These are phyloP conservation scores for Desoria tigrina DNA, from an alignment of 2,888 invertebrate species.

Conservation along the genomic window DNA sequence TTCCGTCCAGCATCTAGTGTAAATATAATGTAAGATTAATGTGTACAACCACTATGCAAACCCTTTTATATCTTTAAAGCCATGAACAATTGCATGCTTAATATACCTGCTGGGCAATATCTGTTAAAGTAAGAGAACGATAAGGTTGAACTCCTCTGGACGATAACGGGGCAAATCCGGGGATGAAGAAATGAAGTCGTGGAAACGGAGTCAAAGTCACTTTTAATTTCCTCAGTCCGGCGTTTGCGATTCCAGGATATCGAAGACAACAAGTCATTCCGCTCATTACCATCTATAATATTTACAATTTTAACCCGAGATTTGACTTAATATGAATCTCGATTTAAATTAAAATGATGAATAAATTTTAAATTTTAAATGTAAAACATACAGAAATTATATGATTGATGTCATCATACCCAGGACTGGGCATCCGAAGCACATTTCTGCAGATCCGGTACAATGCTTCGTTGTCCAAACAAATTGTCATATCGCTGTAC, in stretches of 20 bases:
- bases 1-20: slow-evolving; percentile 17
- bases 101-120: slow-evolving; percentile 26
- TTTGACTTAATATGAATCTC: no score
- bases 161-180: slow-evolving; percentile 34
- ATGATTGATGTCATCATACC: slow-evolving; percentile 30
- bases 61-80: no score
- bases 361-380: not conserved
- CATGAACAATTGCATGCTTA: no score
- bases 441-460: slow-evolving; percentile 59
- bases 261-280: slow-evolving; percentile 31
- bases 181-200: slow-evolving; percentile 41
- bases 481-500: slow-evolving; percentile 55
- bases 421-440: slow-evolving; percentile 26
- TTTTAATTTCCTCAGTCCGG: slow-evolving; percentile 21
- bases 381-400: slow-evolving; percentile 22
- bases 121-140: slow-evolving; percentile 23
- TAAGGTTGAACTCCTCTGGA: slow-evolving; percentile 41
- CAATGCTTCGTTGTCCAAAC: slow-evolving; percentile 62
- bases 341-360: not conserved
- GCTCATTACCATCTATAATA: slow-evolving; percentile 28
- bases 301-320: no score
- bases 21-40: slow-evolving; percentile 5
- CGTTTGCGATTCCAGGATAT: slow-evolving; percentile 31
- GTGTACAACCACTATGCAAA: no score
- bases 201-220: slow-evolving; percentile 28